Conservation (phyloP, 1,140 invertebrate genomes). For the Drosophila guanche region DNA sequence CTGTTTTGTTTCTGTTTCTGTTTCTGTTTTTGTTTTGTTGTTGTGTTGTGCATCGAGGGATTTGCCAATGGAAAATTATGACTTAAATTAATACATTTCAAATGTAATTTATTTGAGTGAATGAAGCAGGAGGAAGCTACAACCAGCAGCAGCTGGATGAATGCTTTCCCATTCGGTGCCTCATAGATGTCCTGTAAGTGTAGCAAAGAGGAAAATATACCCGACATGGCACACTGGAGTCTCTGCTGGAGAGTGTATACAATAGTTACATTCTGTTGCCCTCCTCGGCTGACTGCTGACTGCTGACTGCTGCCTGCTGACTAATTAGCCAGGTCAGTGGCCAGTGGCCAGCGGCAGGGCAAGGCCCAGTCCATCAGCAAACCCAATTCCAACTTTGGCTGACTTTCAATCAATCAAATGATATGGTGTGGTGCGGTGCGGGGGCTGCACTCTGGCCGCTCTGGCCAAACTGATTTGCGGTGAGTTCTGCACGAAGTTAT, state of each 20-base stretch:
- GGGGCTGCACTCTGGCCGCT: neutral
- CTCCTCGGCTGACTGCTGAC: neutral
- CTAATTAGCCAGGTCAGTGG: constrained; percentile 19
- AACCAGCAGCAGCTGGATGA: neutral
- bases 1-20: constrained; percentile 14
- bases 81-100: constrained; percentile 64
- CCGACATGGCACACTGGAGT: too few relatives aligned
- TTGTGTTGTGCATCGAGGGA: constrained; percentile 41
- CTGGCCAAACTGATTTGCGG: constrained; percentile 65
- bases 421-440: constrained; percentile 6
- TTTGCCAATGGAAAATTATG: constrained; percentile 66
- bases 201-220: neutral
- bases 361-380: constrained; percentile 39
- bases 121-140: constrained; percentile 22
- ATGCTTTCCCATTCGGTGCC: too few relatives aligned
- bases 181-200: constrained; percentile 3
- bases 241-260: neutral
- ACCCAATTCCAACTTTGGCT: constrained; percentile 56
- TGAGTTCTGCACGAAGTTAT: constrained; percentile 48
- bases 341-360: constrained; percentile 4
- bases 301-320: constrained; percentile 3
- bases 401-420: constrained; percentile 68
- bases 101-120: constrained; percentile 53
- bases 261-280: too few relatives aligned
- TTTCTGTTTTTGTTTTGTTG: constrained; percentile 20